Base-by-base conservation (phyloP, 2,113 vertebrate genomes). In the Leucoraja erinaceus region DNA sequence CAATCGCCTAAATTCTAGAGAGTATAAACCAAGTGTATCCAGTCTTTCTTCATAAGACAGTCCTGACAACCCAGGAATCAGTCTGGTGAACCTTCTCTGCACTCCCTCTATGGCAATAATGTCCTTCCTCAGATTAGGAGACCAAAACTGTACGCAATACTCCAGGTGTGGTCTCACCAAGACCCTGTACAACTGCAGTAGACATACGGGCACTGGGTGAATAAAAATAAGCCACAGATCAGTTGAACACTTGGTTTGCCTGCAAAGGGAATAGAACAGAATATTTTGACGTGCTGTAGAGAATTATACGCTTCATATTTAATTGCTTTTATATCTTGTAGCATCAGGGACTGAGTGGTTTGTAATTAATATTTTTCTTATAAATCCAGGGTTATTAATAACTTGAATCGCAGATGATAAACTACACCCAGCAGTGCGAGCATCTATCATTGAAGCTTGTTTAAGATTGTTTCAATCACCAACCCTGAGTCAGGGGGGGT, bases 381-480 rank as follows among this genome's bases (percentile, higher is more conserved):
- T 91, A 91, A 72, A 72, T 91, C 47, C 47, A 66, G 28, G 72
- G 90, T 72, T 91, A 91, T 91, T 91, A 54, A 90, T 90, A 70
- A 68, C 16, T 22, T 70, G 38, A 70, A 88, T 88, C 83, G 18
- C 59, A 18, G 31, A 63, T 31, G n/a, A 66, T 66, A 31, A 63
- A 31, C n/a, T 88, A 5, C 59, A 63, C 33, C 61, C 10, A 31
- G 31, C 12, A 18, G 59, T 63, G 59, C 83, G n/a, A 63, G 28
- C 83, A 88, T 88, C 63, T 63, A 20, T 31, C 28, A 88, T 31
- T 31, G 59, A 5, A n/a, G 61, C 11, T 12, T 88, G 63, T 63
- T 88, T 61, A 88, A 88, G 83, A 88, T 31, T 31, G 12, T 63
- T 2, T 12, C 28, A 88, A 63, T n/a, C 28, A 63, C 9, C 6